These are phyloP conservation scores for Limnephilus lunatus DNA, from an alignment of 2,888 invertebrate species.

Conservation along the genomic window DNA sequence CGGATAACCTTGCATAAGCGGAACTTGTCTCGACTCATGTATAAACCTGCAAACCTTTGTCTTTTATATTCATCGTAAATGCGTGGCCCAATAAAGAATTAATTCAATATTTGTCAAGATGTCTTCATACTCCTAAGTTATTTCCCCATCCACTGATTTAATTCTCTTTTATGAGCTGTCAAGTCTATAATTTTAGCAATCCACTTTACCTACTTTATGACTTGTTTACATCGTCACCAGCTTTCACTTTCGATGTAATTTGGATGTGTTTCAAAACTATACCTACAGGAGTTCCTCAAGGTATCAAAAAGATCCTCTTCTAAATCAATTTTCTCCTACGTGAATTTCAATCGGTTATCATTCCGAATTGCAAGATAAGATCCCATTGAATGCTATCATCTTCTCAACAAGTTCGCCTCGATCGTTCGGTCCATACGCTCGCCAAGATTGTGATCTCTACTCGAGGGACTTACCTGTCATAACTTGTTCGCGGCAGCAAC, in stretches of 20 bases:
- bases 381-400: background rate
- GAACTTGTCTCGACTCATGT: slow-evolving; percentile 31
- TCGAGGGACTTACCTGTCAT: slow-evolving; percentile 36
- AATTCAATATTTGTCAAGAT: background rate
- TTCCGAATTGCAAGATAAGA: background rate
- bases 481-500: slow-evolving; percentile 45
- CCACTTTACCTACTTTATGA: background rate
- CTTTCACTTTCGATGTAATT: background rate
- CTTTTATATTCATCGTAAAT: background rate
- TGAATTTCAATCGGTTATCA: background rate
- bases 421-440: slow-evolving; percentile 13
- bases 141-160: background rate
- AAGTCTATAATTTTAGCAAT: background rate
- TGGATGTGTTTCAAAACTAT: background rate
- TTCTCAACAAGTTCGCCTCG: background rate
- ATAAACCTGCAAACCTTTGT: slow-evolving; percentile 38
- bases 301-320: background rate
- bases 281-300: background rate
- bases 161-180: background rate
- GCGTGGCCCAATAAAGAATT: background rate
- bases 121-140: background rate
- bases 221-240: background rate
- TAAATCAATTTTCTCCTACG: background rate
- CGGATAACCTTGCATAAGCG: slow-evolving; percentile 34
- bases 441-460: background rate